Base-by-base conservation (phyloP, 2,113 vertebrate genomes). In the Cisticola juncidis region DNA sequence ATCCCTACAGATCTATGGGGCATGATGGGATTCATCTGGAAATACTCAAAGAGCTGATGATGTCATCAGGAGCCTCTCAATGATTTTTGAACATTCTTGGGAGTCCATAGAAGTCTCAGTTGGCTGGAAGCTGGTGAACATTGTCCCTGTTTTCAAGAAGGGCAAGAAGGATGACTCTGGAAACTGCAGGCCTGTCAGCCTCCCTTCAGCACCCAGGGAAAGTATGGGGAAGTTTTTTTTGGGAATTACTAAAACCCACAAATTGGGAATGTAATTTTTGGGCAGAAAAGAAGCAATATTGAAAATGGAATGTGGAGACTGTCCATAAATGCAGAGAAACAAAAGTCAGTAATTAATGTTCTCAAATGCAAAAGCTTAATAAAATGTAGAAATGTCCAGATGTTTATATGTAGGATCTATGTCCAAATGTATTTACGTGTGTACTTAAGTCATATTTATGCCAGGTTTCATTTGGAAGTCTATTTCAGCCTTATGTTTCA, bases 261-360 rank as follows among this genome's bases (percentile, higher is more conserved):
- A 69, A 81, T 11, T 33, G 1, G 36, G 24, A 56, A 21, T 21
- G 42, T 51, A 61, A 74, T 44, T 25, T 53, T 2, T 28, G 42
- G 8, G 4, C n/a, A n/a, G 28, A 44, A 90, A 82, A 66, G 25
- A 16, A 69, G 18, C 12, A 38, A 19, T 53, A 38, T 9, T 81
- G 47, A 45, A 85, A 91, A 82, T 26, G 11, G 6, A 51, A 50
- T 64, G 20, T 58, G 51, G 22, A 45, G n/a, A n/a, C 15, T 68
- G 35, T 13, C 33, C 5, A 36, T 50, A 83, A 92, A 40, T 29
- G 17, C 29, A 71, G 17, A 35, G 35, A 71, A 69, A 33, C 3
- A 14, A 7, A 72, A 66, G 9, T 29, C 2, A 1, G 11, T 1
- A 0, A 54, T 45, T 57, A 53, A 24, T 45, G 6, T 71, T 88